Evolutionary conservation across 2,888 invertebrate species (phyloP).

Genomic region (Volucella inanis): DNA sequence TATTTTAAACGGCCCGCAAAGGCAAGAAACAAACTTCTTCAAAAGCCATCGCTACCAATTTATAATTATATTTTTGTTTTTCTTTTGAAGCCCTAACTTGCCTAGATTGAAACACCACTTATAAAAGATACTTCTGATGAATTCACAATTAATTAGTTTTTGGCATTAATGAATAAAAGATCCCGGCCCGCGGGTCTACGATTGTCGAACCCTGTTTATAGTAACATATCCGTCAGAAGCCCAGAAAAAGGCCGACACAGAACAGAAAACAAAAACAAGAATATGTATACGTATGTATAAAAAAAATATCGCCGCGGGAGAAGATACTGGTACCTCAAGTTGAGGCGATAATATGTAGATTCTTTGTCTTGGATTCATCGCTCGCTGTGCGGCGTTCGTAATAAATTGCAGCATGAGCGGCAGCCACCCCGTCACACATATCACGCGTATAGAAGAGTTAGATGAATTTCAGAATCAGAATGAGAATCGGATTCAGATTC

Average conservation of each 20-base stretch:
- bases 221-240: conserved; percentile 36
- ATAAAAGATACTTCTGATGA: background rate
- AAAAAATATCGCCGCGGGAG: conserved; percentile 49
- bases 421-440: conserved; percentile 46
- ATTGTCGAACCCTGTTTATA: conserved; percentile 29
- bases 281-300: background rate
- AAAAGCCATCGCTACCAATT: too few species aligned
- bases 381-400: conserved; percentile 61
- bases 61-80: too few species aligned
- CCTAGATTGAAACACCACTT: too few species aligned
- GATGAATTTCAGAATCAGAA: conserved; percentile 32
- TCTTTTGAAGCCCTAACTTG: too few species aligned
- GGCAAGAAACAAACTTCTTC: too few species aligned
- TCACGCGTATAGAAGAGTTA: conserved; percentile 12
- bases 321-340: conserved; percentile 16
- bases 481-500: too few species aligned
- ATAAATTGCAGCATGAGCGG: conserved; percentile 72
- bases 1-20: too few species aligned
- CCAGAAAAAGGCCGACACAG: conserved; percentile 25
- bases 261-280: background rate
- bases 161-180: too few species aligned
- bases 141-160: background rate
- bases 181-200: conserved; percentile 2
- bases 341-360: conserved; percentile 53
- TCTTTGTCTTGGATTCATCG: conserved; percentile 49